phyloP scores from a whole-genome alignment of 2,797 vertebrate species.

The Sebastes taczanowskii region DNA sequence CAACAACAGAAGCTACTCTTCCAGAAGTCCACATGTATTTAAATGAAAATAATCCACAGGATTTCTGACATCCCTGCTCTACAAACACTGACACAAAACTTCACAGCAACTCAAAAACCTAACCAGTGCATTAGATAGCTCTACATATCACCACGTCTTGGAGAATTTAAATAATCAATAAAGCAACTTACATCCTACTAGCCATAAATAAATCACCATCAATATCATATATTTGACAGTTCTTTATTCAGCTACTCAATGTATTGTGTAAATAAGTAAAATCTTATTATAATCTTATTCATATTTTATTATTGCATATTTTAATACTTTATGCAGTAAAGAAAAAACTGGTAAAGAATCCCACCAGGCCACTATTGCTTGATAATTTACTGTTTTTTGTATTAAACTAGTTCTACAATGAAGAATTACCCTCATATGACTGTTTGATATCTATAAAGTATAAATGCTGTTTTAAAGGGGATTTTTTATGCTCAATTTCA shows the following conservation, averaged over 20 bases:
- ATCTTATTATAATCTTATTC: too few relatives aligned
- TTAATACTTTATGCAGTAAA: background rate
- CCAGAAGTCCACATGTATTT: background rate
- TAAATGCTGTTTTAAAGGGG: background rate
- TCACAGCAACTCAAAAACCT: background rate
- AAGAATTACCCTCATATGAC: background rate
- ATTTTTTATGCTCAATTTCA: too few relatives aligned
- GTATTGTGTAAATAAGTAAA: background rate
- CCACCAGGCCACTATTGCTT: background rate
- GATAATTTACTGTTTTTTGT: background rate
- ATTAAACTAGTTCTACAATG: background rate
- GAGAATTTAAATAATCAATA: background rate
- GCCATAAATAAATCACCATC: background rate
- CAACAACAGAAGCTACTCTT: background rate
- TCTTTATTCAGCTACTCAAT: background rate
- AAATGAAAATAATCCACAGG: background rate
- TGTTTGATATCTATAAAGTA: too few relatives aligned
- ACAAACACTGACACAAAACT: background rate
- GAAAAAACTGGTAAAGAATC: background rate
- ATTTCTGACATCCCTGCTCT: background rate
- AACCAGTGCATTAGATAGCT: background rate
- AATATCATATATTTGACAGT: background rate
- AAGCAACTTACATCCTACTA: background rate
- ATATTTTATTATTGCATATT: background rate
- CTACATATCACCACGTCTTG: background rate